These are phyloP conservation scores for Hylaeus anthracinus DNA, from an alignment of 1,140 invertebrate species.

Conservation along the genomic window DNA sequence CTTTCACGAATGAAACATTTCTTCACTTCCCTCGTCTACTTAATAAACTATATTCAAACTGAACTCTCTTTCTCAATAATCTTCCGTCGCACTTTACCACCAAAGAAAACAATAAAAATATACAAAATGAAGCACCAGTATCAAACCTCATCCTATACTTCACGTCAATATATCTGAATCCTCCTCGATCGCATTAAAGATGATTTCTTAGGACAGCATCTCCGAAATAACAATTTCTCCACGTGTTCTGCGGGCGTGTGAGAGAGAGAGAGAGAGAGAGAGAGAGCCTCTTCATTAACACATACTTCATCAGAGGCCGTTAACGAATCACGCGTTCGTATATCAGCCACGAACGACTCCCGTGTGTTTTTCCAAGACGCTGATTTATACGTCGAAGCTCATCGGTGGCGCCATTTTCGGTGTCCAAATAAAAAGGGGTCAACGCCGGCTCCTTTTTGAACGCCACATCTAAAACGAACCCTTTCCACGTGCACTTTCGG, in stretches of 20 bases:
- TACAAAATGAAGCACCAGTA: too few species aligned
- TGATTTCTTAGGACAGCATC: neutral
- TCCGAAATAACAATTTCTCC: conserved; percentile 36
- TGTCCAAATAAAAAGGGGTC: conserved; percentile 47
- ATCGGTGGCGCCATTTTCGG: conserved; percentile 46
- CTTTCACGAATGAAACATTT: too few species aligned
- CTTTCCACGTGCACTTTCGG: conserved; percentile 19
- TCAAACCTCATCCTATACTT: too few species aligned
- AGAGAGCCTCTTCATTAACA: conserved; percentile 66
- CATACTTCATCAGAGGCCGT: conserved; percentile 56
- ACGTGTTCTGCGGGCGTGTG: conserved; percentile 9
- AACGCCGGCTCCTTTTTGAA: neutral
- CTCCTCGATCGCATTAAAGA: neutral
- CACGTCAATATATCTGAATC: too few species aligned
- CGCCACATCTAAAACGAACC: conserved; percentile 13
- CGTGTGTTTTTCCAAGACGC: conserved; percentile 53
- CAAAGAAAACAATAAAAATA: too few species aligned
- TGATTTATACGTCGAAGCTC: conserved; percentile 54
- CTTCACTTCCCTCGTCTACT: too few species aligned
- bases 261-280: neutral
- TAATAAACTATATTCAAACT: too few species aligned
- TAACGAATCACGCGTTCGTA: conserved; percentile 63
- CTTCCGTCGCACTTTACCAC: too few species aligned
- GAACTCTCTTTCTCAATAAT: too few species aligned
- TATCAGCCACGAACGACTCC: conserved; percentile 50